These are phyloP conservation scores for Neodon shergylaensis DNA, from an alignment of 2,113 vertebrate genomes.

Conservation along the genomic window DNA sequence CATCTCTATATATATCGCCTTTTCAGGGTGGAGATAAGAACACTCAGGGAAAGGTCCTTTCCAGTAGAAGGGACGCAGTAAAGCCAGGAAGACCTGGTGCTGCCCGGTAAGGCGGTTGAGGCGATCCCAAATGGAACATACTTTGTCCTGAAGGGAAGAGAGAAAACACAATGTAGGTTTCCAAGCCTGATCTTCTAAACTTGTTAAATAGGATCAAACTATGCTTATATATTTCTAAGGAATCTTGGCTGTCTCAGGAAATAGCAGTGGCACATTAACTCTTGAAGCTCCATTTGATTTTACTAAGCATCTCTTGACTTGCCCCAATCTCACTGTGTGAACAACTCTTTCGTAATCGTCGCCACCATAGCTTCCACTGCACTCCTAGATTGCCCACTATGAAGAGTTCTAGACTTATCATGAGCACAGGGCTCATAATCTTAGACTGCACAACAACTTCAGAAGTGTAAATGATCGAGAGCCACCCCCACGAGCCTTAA, in stretches of 20 bases:
- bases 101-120: slow-evolving; percentile 72
- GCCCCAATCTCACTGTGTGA: not conserved
- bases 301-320: not conserved
- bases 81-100: slow-evolving; percentile 67
- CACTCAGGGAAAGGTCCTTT: slow-evolving; percentile 70
- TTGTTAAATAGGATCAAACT: slow-evolving; percentile 45
- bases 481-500: not conserved
- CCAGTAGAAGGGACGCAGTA: slow-evolving; percentile 63
- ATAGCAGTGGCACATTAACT: not conserved
- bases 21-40: slow-evolving; percentile 58
- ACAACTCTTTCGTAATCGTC: not conserved
- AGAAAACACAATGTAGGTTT: slow-evolving; percentile 78
- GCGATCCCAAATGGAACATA: slow-evolving; percentile 68
- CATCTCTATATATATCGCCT: slow-evolving; percentile 57
- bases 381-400: not conserved
- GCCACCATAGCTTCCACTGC: not conserved
- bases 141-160: slow-evolving; percentile 77
- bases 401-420: not conserved
- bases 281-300: not conserved
- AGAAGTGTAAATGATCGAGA: not conserved
- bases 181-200: slow-evolving; percentile 59
- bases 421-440: not conserved
- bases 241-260: slow-evolving; percentile 2
- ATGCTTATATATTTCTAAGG: not conserved
- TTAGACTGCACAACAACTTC: not conserved